Conservation (phyloP, 2,113 vertebrate genomes). For the Caranx ignobilis region DNA sequence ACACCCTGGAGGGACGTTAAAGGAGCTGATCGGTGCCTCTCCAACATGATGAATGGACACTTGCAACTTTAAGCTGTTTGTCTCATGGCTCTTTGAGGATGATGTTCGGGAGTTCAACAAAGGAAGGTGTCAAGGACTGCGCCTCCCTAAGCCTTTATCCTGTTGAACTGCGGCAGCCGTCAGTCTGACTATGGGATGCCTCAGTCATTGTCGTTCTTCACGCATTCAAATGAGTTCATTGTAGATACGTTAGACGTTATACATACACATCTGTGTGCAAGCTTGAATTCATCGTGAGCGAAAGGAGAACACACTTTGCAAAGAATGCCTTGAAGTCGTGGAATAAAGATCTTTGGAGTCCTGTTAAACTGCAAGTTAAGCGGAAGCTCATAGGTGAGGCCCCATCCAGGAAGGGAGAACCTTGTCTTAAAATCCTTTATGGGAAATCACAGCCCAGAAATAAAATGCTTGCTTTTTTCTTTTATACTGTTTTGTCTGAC, state of each 20-base stretch:
- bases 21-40: slow-evolving; percentile 69
- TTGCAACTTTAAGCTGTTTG: slow-evolving; percentile 56
- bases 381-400: slow-evolving; percentile 50
- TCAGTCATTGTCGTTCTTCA: slow-evolving; percentile 70
- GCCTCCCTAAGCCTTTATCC: slow-evolving; percentile 78
- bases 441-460: slow-evolving; percentile 60
- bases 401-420: slow-evolving; percentile 61
- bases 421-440: slow-evolving; percentile 76
- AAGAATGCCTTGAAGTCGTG: slow-evolving; percentile 72
- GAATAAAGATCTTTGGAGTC: slow-evolving; percentile 38
- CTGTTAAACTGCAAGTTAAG: slow-evolving; percentile 58
- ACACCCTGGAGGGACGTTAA: slow-evolving; percentile 50
- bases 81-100: slow-evolving; percentile 55
- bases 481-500: slow-evolving; percentile 54
- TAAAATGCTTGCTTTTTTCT: slow-evolving; percentile 42
- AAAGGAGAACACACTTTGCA: slow-evolving; percentile 60
- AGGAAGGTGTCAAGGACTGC: slow-evolving; percentile 63
- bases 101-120: slow-evolving; percentile 58
- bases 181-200: slow-evolving; percentile 68
- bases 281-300: slow-evolving; percentile 64
- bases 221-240: slow-evolving; percentile 70
- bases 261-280: slow-evolving; percentile 66
- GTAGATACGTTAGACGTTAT: slow-evolving; percentile 71
- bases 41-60: slow-evolving; percentile 62
- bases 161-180: slow-evolving; percentile 55